These are phyloP conservation scores for Eulithis prunata DNA, from an alignment of 2,888 invertebrate genomes.

Conservation along the genomic window DNA sequence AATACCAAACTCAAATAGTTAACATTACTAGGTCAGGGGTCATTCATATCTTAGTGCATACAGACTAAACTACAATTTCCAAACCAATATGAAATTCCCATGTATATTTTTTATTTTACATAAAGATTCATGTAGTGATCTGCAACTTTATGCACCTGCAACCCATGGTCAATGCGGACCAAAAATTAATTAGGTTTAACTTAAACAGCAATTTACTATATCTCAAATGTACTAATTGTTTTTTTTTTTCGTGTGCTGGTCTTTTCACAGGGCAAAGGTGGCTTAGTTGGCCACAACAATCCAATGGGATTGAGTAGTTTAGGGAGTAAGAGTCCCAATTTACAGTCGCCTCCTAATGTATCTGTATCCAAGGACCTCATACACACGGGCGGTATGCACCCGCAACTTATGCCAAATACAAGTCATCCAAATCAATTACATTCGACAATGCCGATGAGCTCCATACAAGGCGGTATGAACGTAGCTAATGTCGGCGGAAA, in stretches of 20 bases:
- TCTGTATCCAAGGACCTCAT: slow-evolving; percentile 92
- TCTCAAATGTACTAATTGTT: slow-evolving; percentile 58
- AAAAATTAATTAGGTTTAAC: too few relatives aligned
- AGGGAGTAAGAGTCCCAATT: slow-evolving; percentile 92
- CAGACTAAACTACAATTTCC: too few relatives aligned
- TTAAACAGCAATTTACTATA: background rate
- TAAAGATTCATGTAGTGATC: too few relatives aligned
- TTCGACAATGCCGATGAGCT: slow-evolving; percentile 87
- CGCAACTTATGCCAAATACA: slow-evolving; percentile 90
- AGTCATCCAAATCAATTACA: slow-evolving; percentile 86
- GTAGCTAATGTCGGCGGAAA: slow-evolving; percentile 86
- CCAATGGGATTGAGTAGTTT: slow-evolving; percentile 90
- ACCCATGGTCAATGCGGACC: too few relatives aligned
- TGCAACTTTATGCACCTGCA: too few relatives aligned
- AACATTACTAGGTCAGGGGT: background rate
- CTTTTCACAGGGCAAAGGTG: slow-evolving; percentile 87
- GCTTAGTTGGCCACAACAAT: slow-evolving; percentile 89
- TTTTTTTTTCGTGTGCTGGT: slow-evolving; percentile 72
- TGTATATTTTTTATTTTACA: too few relatives aligned
- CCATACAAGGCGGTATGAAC: slow-evolving; percentile 90
- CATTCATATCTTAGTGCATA: too few relatives aligned
- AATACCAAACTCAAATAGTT: background rate
- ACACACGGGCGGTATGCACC: slow-evolving; percentile 83
- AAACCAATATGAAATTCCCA: too few relatives aligned
- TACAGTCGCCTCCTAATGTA: slow-evolving; percentile 94